These are phyloP conservation scores for Mesorhabditis spiculigera DNA, from an alignment of 2,888 invertebrate species.

Conservation along the genomic window DNA sequence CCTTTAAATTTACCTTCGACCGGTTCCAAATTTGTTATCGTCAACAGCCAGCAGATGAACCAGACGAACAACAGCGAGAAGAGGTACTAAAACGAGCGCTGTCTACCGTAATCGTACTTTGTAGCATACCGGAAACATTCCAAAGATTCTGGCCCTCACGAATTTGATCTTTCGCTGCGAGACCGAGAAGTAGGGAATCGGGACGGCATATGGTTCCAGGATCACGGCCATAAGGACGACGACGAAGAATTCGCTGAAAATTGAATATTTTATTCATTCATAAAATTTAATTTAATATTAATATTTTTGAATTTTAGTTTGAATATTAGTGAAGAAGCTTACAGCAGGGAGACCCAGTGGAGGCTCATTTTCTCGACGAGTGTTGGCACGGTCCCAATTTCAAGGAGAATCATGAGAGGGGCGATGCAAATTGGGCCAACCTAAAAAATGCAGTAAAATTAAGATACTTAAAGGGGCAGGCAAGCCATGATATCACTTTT, in stretches of 20 bases:
- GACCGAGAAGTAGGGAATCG: slow-evolving; percentile 36
- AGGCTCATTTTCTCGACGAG: slow-evolving; percentile 35
- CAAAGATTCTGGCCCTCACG: slow-evolving; percentile 32
- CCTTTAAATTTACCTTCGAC: slow-evolving; percentile 7
- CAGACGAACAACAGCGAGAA: slow-evolving; percentile 41
- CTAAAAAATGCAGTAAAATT: slow-evolving; percentile 10
- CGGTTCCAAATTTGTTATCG: slow-evolving; percentile 35
- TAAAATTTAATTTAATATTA: no score
- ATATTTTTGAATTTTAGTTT: no score
- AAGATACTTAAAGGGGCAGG: no score
- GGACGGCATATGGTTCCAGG: slow-evolving; percentile 38
- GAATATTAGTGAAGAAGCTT: slow-evolving; percentile 12
- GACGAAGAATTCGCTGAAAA: slow-evolving; percentile 39
- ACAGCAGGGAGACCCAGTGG: slow-evolving; percentile 52
- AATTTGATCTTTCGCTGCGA: slow-evolving; percentile 18
- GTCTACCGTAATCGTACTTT: not conserved
- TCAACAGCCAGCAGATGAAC: slow-evolving; percentile 39
- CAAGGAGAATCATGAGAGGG: slow-evolving; percentile 43
- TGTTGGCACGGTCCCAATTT: slow-evolving; percentile 39
- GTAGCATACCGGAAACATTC: slow-evolving; percentile 42
- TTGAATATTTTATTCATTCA: no score
- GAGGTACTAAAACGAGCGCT: slow-evolving; percentile 31
- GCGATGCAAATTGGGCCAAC: slow-evolving; percentile 53
- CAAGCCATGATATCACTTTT: no score
- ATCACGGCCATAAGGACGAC: slow-evolving; percentile 38